These are phyloP conservation scores for Pterocles gutturalis DNA, from an alignment of 2,113 vertebrate genomes.

Conservation along the genomic window DNA sequence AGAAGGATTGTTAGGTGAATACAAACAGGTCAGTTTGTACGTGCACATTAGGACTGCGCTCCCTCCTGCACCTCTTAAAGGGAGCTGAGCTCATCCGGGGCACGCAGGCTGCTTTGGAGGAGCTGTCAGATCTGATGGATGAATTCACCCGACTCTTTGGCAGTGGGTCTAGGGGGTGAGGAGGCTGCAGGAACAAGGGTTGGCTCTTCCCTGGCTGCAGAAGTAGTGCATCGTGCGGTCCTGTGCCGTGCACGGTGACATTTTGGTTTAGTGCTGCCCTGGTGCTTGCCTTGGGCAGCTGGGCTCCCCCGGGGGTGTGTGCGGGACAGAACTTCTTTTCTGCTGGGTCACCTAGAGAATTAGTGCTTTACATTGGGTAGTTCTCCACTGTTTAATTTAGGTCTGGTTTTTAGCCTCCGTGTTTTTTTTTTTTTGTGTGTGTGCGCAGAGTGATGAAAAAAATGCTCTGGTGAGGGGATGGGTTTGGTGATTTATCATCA, in stretches of 20 bases:
- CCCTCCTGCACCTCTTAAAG: background rate
- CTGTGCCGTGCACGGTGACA: accelerated
- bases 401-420: accelerated
- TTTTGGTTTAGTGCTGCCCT: background rate
- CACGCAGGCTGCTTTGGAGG: background rate
- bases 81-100: background rate
- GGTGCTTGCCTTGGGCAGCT: background rate
- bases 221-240: accelerated
- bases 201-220: background rate
- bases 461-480: accelerated
- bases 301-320: background rate
- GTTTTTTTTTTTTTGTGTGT: no score
- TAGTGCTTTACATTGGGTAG: background rate
- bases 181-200: background rate
- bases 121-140: background rate
- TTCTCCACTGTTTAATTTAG: background rate
- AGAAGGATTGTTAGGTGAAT: background rate
- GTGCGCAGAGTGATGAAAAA: background rate
- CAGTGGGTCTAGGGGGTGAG: background rate
- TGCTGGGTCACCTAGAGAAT: background rate
- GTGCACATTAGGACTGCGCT: accelerated
- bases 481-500: background rate
- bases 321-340: background rate
- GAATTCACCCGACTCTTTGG: accelerated
- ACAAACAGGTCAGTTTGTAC: accelerated